Evolutionary conservation across 2,113 vertebrate genomes (phyloP).

Genomic region (Danionella cerebrum): DNA sequence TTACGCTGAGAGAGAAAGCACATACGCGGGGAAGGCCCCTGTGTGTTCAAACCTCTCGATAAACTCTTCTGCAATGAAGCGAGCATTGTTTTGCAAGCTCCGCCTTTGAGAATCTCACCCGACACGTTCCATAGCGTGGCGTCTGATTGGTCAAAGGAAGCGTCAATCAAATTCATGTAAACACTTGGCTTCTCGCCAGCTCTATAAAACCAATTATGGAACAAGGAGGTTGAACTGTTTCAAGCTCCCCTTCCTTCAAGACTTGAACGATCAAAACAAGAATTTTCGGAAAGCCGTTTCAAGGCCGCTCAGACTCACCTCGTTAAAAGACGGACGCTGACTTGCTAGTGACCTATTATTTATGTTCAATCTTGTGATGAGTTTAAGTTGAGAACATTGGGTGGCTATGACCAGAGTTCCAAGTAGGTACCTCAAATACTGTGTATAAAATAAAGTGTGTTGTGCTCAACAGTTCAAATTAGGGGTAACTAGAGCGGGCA

Average conservation of each 20-base stretch:
- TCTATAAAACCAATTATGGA: constrained; percentile 87
- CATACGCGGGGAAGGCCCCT: constrained; percentile 56
- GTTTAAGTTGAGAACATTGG: no score
- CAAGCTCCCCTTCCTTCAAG: constrained; percentile 71
- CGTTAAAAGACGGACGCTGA: constrained; percentile 61
- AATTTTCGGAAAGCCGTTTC: constrained; percentile 66
- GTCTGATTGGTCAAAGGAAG: constrained; percentile 54
- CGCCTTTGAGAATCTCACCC: constrained; percentile 55
- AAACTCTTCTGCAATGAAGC: constrained; percentile 79
- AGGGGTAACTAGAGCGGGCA: no score
- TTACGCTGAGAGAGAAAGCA: constrained; percentile 66
- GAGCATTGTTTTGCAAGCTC: constrained; percentile 78
- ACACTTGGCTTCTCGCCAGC: constrained; percentile 75
- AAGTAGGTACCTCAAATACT: no score
- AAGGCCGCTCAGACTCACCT: constrained; percentile 57
- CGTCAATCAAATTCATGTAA: constrained; percentile 70
- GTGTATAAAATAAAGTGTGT: no score
- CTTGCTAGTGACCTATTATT: constrained; percentile 46
- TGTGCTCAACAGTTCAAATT: no score
- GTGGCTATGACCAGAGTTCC: no score
- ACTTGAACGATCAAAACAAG: constrained; percentile 73
- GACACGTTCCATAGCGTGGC: neutral
- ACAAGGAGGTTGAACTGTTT: constrained; percentile 73
- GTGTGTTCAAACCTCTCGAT: constrained; percentile 66
- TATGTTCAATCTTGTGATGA: no score